These are phyloP conservation scores for Sciurus niger DNA, from an alignment of 2,113 vertebrate species.

Conservation along the genomic window DNA sequence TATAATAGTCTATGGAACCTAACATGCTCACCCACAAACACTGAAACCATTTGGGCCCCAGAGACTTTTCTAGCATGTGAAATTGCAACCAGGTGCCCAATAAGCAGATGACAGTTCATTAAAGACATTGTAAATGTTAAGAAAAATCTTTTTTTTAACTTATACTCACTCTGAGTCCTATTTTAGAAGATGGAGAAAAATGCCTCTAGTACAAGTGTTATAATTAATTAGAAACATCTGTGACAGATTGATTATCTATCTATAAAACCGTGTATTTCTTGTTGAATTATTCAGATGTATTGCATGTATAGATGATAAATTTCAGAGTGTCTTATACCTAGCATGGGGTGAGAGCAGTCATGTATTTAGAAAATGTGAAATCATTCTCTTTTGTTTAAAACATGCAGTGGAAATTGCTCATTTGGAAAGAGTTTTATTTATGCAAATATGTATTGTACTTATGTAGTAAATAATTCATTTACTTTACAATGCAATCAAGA, in stretches of 20 bases:
- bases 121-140: not conserved
- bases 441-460: constrained; percentile 58
- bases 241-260: constrained; percentile 3
- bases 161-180: not conserved
- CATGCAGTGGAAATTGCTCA: constrained; percentile 44
- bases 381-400: constrained; percentile 70
- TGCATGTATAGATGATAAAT: not conserved
- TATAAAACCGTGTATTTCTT: not conserved
- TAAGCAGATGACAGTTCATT: not conserved
- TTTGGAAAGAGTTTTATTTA: constrained; percentile 67
- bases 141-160: not conserved
- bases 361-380: constrained; percentile 65
- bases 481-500: constrained; percentile 59
- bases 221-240: constrained; percentile 39
- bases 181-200: constrained; percentile 23
- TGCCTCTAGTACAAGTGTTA: not conserved
- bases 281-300: constrained; percentile 36
- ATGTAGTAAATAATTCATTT: constrained; percentile 72
- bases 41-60: not conserved
- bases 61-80: not conserved
- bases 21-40: not conserved
- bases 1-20: not conserved
- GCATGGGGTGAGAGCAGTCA: not conserved
- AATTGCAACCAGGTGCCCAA: not conserved
- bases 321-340: not conserved